phyloP scores from a whole-genome alignment of 2,888 invertebrate species.

The Tenthredo mesomela region DNA sequence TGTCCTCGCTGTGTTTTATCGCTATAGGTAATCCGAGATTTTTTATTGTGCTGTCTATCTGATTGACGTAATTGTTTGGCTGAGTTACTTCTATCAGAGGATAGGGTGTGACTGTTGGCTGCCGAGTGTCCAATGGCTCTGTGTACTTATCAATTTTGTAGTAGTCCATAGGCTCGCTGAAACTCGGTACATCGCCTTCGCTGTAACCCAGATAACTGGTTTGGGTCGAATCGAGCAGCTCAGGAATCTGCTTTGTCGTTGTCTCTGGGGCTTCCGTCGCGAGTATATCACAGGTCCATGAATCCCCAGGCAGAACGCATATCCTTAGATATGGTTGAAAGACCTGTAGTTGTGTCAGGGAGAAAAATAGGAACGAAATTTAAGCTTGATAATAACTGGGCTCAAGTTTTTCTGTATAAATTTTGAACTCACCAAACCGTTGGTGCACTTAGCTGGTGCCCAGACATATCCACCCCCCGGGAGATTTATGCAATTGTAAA shows the following conservation, averaged over 20 bases:
- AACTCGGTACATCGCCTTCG: slow-evolving; percentile 55
- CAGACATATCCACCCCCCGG: slow-evolving; percentile 70
- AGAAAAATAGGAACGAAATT: background rate
- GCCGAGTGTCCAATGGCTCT: slow-evolving; percentile 48
- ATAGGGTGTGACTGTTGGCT: slow-evolving; percentile 60
- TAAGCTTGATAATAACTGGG: background rate
- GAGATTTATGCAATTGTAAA: slow-evolving; percentile 72
- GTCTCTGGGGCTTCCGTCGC: slow-evolving; percentile 55
- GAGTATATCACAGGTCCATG: slow-evolving; percentile 66
- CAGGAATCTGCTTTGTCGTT: slow-evolving; percentile 49
- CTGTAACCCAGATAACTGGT: slow-evolving; percentile 62
- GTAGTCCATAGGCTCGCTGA: slow-evolving; percentile 57
- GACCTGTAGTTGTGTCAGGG: slow-evolving; percentile 61
- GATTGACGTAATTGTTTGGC: background rate
- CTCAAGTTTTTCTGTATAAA: background rate
- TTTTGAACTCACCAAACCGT: slow-evolving; percentile 69
- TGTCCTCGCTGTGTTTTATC: slow-evolving; percentile 54
- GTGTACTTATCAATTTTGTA: slow-evolving; percentile 57
- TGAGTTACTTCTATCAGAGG: slow-evolving; percentile 63
- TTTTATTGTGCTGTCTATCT: slow-evolving; percentile 40
- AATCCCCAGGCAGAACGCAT: slow-evolving; percentile 70
- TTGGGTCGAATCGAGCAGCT: slow-evolving; percentile 60
- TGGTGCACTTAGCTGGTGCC: slow-evolving; percentile 71
- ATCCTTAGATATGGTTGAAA: slow-evolving; percentile 71
- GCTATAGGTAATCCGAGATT: slow-evolving; percentile 42